Percentiles rank a stretch among this genome's conserved stretches.
phyloP scores from a whole-genome alignment of 2,888 invertebrate genomes.

The Serripes groenlandicus region DNA sequence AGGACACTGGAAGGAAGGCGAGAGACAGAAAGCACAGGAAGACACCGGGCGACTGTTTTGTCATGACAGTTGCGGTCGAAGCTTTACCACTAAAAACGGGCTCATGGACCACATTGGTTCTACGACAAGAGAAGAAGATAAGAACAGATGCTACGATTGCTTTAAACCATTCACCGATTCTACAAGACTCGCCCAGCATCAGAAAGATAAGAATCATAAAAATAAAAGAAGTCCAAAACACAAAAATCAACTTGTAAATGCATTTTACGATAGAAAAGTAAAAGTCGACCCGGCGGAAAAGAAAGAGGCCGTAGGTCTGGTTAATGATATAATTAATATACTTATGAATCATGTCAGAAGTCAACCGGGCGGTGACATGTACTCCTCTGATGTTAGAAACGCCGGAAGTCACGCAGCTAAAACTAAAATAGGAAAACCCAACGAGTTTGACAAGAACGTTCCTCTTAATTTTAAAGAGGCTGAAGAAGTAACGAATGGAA shows the following conservation, averaged over 20 bases:
- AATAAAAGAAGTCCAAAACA: not conserved
- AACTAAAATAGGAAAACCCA: constrained; percentile 46
- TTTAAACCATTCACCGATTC: constrained; percentile 14
- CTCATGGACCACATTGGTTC: constrained; percentile 7
- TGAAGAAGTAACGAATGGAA: constrained; percentile 11
- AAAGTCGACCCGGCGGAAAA: constrained; percentile 26
- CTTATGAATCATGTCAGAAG: constrained; percentile 25
- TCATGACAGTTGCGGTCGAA: constrained; percentile 36
- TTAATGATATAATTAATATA: too few species aligned
- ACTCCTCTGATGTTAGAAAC: constrained; percentile 21
- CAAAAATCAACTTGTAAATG: constrained; percentile 23
- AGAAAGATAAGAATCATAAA: constrained; percentile 31
- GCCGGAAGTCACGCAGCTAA: constrained; percentile 43
- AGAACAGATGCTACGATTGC: constrained; percentile 3
- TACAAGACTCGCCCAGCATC: constrained; percentile 19
- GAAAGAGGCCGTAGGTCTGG: constrained; percentile 1
- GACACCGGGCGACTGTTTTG: constrained; percentile 17
- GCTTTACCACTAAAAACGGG: constrained; percentile 11
- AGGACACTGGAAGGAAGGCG: constrained; percentile 20
- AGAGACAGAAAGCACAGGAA: constrained; percentile 21
- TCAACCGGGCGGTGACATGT: constrained; percentile 34
- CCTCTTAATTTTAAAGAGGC: not conserved
- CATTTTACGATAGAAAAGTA: constrained; percentile 19
- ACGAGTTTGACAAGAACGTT: constrained; percentile 45
- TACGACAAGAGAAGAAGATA: not conserved